phyloP scores from a whole-genome alignment of 2,797 vertebrate species.

The Emydoidea blandingii region DNA sequence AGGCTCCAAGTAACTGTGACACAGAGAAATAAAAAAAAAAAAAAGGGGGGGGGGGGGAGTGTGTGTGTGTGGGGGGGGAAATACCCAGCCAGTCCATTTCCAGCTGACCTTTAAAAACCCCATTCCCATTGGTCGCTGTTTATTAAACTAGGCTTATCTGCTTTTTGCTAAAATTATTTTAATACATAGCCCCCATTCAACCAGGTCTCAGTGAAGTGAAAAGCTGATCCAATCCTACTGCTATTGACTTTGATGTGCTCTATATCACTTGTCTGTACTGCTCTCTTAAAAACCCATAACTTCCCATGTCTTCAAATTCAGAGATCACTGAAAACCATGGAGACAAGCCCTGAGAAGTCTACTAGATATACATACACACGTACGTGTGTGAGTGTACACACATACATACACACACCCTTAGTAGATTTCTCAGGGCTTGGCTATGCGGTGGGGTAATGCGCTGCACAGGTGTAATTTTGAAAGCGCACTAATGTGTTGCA shows the following conservation, averaged over 20 bases:
- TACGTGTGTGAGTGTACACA: no score
- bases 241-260: neutral
- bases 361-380: accelerated
- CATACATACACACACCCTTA: neutral
- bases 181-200: neutral
- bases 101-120: constrained; percentile 12
- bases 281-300: neutral
- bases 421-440: neutral
- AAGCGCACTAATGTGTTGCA: neutral
- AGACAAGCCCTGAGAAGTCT: neutral
- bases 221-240: neutral
- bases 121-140: neutral
- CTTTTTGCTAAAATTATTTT: constrained; percentile 18
- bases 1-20: neutral
- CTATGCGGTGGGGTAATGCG: neutral
- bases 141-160: neutral
- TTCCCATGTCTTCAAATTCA: neutral
- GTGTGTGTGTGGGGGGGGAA: neutral
- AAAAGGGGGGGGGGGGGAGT: accelerated
- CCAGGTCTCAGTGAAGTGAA: neutral
- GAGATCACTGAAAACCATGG: neutral
- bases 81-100: neutral
- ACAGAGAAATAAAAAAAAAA: neutral
- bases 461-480: neutral
- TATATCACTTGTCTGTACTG: neutral